Conservation (phyloP, 53 echinoderm and acorn worm genomes). For the Mesocentrotus franciscanus region DNA sequence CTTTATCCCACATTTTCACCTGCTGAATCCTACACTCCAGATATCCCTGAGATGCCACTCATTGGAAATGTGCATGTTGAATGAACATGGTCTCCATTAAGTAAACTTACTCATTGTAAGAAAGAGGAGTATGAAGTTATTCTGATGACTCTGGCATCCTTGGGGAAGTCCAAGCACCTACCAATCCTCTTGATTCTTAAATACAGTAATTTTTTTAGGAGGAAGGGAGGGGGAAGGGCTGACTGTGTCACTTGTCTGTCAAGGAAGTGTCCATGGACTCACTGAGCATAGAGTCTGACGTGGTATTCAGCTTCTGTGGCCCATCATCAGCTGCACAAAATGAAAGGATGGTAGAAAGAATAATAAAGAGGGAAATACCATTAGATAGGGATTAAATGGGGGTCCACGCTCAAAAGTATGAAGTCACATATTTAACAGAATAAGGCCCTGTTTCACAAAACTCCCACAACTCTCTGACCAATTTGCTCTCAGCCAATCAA, state of each 20-base stretch:
- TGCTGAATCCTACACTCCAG: not conserved
- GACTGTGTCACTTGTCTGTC: conserved; percentile 42
- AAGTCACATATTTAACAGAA: not conserved
- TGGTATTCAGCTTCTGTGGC: conserved; percentile 56
- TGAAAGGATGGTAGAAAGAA: not conserved
- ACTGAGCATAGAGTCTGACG: conserved; percentile 54
- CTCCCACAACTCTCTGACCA: no score
- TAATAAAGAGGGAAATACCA: not conserved
- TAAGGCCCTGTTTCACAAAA: not conserved
- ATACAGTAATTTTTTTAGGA: not conserved
- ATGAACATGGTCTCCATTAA: not conserved
- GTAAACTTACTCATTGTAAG: not conserved
- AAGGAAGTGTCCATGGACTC: conserved; percentile 66
- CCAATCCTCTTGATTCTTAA: not conserved
- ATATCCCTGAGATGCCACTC: not conserved
- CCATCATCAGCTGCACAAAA: conserved; percentile 68
- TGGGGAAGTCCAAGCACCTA: not conserved
- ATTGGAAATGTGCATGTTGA: not conserved
- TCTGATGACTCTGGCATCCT: not conserved
- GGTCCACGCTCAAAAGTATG: no score
- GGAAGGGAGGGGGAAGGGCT: not conserved
- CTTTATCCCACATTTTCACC: not conserved
- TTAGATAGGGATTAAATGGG: not conserved
- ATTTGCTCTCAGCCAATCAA: no score
- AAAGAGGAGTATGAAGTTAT: not conserved